A percentile compares a stretch with the other conserved stretches of the same genome.
Conservation (phyloP, 1,140 invertebrate species). For the Drosophila grimshawi region DNA sequence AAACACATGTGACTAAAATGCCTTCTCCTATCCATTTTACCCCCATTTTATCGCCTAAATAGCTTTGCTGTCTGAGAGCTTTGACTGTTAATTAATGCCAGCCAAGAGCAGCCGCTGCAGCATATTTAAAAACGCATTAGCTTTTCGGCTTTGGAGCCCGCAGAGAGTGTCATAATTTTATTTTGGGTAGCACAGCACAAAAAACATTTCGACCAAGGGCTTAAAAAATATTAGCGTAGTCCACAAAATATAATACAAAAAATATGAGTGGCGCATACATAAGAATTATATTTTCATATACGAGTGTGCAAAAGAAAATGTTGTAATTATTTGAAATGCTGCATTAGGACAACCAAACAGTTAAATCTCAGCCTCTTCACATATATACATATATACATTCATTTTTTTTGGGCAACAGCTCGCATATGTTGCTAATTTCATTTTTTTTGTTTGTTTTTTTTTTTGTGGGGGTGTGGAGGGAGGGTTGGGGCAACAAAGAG, state of each 20-base stretch:
- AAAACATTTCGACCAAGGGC: constrained; percentile 37
- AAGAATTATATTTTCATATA: constrained; percentile 41
- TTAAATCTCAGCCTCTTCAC: constrained; percentile 9
- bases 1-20: constrained; percentile 23
- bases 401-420: constrained; percentile 31
- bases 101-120: constrained; percentile 69
- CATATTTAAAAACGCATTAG: constrained; percentile 82
- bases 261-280: constrained; percentile 5
- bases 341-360: constrained; percentile 1
- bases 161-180: constrained; percentile 65
- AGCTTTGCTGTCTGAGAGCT: not conserved
- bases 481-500: constrained; percentile 40
- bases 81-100: constrained; percentile 74
- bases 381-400: not conserved
- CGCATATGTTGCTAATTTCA: constrained; percentile 79
- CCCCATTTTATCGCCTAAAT: not conserved
- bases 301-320: constrained; percentile 34
- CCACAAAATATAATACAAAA: constrained; percentile 19
- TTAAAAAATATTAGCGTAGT: constrained; percentile 46
- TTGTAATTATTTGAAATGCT: constrained; percentile 74
- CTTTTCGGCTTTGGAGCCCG: constrained; percentile 26
- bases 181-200: constrained; percentile 12
- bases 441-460: constrained; percentile 42
- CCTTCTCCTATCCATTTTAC: not conserved
- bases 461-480: constrained; percentile 2